phyloP scores from a whole-genome alignment of 1,140 invertebrate genomes.

The Heliconius congener region DNA sequence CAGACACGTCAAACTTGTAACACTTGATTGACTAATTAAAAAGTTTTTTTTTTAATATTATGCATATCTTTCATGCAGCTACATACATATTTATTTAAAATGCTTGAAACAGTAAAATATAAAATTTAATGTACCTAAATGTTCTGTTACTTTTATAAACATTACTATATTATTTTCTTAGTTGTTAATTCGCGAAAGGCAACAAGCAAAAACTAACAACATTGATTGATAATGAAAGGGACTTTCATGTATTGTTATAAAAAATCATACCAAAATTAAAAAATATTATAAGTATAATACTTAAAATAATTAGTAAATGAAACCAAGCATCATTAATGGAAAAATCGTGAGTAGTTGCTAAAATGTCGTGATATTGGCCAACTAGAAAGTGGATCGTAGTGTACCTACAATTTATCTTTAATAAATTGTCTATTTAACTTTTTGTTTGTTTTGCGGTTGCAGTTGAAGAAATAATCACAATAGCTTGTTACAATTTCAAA shows the following conservation, averaged over 20 bases:
- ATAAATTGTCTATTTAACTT: constrained; percentile 20
- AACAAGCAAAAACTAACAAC: not conserved
- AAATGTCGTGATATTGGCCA: constrained; percentile 24
- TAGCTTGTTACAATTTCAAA: not conserved
- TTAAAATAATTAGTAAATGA: not conserved
- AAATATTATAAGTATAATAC: too few relatives aligned
- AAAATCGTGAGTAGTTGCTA: constrained; percentile 9
- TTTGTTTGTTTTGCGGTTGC: constrained; percentile 12
- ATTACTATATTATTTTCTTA: not conserved
- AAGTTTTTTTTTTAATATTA: too few relatives aligned
- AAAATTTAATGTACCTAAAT: not conserved
- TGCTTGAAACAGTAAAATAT: not conserved
- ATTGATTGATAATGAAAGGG: not conserved
- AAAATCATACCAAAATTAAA: not conserved
- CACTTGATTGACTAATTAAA: too few relatives aligned
- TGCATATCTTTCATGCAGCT: too few relatives aligned
- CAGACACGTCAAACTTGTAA: too few relatives aligned
- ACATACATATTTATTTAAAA: not conserved
- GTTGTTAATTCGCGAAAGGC: not conserved
- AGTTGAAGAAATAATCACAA: constrained; percentile 18
- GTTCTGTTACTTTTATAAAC: not conserved
- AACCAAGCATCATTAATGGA: constrained; percentile 4
- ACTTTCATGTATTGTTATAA: too few relatives aligned
- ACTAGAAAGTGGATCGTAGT: constrained; percentile 27
- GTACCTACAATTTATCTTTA: not conserved